These are phyloP conservation scores for Euplexia lucipara DNA, from an alignment of 2,888 invertebrate genomes.

Conservation along the genomic window DNA sequence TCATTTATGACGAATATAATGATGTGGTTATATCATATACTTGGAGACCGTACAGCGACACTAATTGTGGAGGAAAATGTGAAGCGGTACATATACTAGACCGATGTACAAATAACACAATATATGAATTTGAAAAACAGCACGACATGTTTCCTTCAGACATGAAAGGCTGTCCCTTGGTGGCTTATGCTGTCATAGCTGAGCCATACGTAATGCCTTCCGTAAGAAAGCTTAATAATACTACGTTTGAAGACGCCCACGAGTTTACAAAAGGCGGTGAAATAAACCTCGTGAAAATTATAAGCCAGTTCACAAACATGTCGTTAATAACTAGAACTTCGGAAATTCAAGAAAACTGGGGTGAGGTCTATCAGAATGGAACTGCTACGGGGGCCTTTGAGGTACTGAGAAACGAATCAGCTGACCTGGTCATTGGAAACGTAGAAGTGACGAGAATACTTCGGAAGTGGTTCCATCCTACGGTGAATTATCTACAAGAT, in stretches of 20 bases:
- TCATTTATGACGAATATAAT: conserved; percentile 77
- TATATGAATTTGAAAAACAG: conserved; percentile 75
- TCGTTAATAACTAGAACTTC: conserved; percentile 82
- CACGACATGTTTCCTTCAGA: conserved; percentile 83
- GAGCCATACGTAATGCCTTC: conserved; percentile 89
- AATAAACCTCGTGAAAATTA: conserved; percentile 86
- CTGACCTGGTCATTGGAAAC: conserved; percentile 85
- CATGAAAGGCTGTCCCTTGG: conserved; percentile 85
- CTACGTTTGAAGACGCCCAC: conserved; percentile 79
- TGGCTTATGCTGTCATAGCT: conserved; percentile 83
- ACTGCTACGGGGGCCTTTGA: conserved; percentile 82
- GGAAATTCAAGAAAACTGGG: conserved; percentile 83
- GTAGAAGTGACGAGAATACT: conserved; percentile 86
- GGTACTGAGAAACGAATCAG: conserved; percentile 78
- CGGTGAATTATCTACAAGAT: conserved; percentile 87
- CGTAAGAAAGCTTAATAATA: conserved; percentile 70
- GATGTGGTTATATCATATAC: conserved; percentile 83
- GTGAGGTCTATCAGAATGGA: conserved; percentile 79
- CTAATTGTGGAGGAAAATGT: conserved; percentile 85
- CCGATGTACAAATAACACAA: conserved; percentile 77
- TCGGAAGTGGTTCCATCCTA: conserved; percentile 86
- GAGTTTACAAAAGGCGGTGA: conserved; percentile 84
- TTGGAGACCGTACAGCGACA: conserved; percentile 85
- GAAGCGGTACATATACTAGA: conserved; percentile 83
- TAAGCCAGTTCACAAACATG: conserved; percentile 87